Percentiles rank a stretch among this genome's conserved stretches.
Evolutionary conservation across 2,113 vertebrate species (phyloP).

Genomic region (Callopanchax toddi): DNA sequence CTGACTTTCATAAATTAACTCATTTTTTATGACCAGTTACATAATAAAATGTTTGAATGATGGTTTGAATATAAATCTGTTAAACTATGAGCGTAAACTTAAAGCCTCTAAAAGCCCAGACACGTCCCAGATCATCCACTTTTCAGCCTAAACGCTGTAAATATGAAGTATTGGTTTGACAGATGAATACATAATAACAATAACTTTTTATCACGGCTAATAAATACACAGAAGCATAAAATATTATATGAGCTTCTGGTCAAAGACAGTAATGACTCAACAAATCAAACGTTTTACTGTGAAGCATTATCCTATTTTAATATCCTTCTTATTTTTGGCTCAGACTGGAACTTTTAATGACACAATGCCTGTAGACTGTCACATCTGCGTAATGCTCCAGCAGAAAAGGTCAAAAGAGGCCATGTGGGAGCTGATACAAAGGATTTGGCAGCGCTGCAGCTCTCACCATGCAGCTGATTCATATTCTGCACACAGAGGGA

Average conservation of each 20-base stretch:
- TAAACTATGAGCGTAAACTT: no score
- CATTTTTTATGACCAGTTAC: neutral
- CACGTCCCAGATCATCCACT: neutral
- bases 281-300: neutral
- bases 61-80: no score
- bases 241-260: neutral
- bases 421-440: slow-evolving; percentile 30
- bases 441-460: slow-evolving; percentile 38
- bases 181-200: neutral
- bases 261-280: neutral
- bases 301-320: slow-evolving; percentile 1
- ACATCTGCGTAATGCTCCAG: slow-evolving; percentile 20
- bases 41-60: neutral
- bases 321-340: neutral
- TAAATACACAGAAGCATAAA: slow-evolving; percentile 1
- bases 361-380: slow-evolving; percentile 21
- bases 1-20: neutral
- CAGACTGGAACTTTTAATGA: slow-evolving; percentile 17
- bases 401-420: slow-evolving; percentile 35
- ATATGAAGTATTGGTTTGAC: neutral
- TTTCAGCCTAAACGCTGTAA: neutral
- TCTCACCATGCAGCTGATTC: slow-evolving; percentile 27
- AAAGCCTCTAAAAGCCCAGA: neutral
- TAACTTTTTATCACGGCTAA: neutral
- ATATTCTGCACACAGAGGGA: slow-evolving; percentile 50